These are phyloP conservation scores for Poicephalus meyeri DNA, from an alignment of 2,113 vertebrate genomes.

Conservation along the genomic window DNA sequence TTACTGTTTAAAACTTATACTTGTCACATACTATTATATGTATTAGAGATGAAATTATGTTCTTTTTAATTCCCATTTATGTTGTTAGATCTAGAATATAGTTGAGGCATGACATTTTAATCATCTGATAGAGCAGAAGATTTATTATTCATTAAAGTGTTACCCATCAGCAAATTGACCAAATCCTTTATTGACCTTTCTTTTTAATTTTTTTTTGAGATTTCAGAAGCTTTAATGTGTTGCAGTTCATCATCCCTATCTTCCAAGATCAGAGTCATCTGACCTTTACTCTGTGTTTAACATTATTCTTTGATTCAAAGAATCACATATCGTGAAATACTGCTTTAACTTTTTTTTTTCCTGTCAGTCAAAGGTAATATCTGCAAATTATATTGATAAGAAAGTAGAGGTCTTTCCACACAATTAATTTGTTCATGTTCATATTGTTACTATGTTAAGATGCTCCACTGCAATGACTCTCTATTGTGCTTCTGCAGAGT, in stretches of 20 bases:
- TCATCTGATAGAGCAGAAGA: not conserved
- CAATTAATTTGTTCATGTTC: not conserved
- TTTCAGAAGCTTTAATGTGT: not conserved
- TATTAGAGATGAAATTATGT: not conserved
- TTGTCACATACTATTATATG: not conserved
- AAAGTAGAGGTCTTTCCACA: not conserved
- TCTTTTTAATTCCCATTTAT: not conserved
- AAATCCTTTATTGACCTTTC: not conserved
- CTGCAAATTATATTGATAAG: not conserved
- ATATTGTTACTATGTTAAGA: not conserved
- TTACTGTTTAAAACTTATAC: not conserved
- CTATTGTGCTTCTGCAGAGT: not conserved
- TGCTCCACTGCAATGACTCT: not conserved
- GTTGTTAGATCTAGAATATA: not conserved
- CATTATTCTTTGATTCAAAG: conserved; percentile 9
- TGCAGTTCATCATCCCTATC: not conserved
- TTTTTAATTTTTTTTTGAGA: not conserved
- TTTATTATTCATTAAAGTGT: not conserved
- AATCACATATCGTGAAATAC: not conserved
- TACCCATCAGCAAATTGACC: not conserved
- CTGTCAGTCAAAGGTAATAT: not conserved
- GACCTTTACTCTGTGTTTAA: not conserved
- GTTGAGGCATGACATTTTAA: not conserved
- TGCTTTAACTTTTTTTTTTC: not conserved
- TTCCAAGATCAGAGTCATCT: not conserved